Base-by-base conservation (phyloP, 2,888 invertebrate species). In the Platerodrilus igneus region DNA sequence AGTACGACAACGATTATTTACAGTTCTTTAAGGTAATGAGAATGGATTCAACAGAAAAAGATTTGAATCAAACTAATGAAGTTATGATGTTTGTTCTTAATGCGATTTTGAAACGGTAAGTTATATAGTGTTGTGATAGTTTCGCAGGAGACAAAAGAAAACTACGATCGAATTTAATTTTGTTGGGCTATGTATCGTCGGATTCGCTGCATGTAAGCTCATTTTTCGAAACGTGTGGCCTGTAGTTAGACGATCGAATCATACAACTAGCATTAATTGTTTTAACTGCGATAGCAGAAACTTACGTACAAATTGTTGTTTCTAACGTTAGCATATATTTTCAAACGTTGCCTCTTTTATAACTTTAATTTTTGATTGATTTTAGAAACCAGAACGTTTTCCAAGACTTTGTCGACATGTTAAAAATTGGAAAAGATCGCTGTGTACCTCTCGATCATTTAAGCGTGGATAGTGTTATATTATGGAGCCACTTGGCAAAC, bases 1-100 rank as follows among this genome's bases (percentile, higher is more conserved):
- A 78, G 1, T 86, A 82, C 57, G 73, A 83, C 29, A 78, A 81
- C 2, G 79, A 86, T 53, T 78, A 82, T 25, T 68, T 88, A 9
- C 72, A 78, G 4, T 69, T 93, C n/a, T 70, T 90, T 31, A 77
- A 79, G 42, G 82, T 83, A 2, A 71, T 92, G 14, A 81, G 89
- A 54, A 72, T 87, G 23, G 88, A 89, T 62, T 75, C 76, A 34
- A 74, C 72, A 31, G 72, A 75, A 22, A 72, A 74, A 2, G 82
- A 83, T 60, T 74, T 81, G 10, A 74, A 79, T 48, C 74, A 74
- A 40, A 77, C 77, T 19, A 64, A 72, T 0, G 72, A 75, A 30
- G 71, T 75, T 11, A 71, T 74, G n/a, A 68, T 73, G 43, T 64
- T 70, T 45, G 72, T 76, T 25, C 60, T 83, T 7, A 56, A 66